Base-by-base conservation (phyloP, 92 coral and sea anemone species). In the Porites evermanni region DNA sequence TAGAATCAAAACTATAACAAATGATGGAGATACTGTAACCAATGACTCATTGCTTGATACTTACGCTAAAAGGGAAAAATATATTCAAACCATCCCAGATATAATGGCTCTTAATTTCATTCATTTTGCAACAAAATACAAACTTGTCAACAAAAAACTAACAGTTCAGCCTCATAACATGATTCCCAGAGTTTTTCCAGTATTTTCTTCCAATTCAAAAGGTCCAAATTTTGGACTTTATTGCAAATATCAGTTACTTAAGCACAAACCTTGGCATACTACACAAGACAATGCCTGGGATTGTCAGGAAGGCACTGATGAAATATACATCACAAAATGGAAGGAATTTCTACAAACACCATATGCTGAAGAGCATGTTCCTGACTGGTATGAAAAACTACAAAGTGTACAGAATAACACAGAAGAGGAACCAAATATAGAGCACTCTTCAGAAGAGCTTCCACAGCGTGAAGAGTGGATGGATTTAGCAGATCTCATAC, bases 401-500 rank as follows among this genome's bases (percentile, higher is more conserved):
- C 80, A 90, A 50, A 87, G 70, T 21, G 67, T 81, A 66, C 71
- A 90, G 70, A 86, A 73, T 70, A 44, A 64, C 84, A 26, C 67
- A 71, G 86, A 87, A 63, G 74, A 87, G 12, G 67, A 87, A 21
- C 21, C 60, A 64, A 66, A 80, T 67, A 79, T 73, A 32, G 90
- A 87, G 59, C 67, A 77, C 53, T 72, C 32, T 21, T 47, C 81
- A 87, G 86, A 87, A 66, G 75, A 87, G 26, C 75, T 87, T 53
- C 89, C 89, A 67, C 89, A 86, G 70, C 64, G 89, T 67, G 88
- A 88, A 70, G 91, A 88, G 76, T 88, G 89, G 92, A 89, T 89
- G 89, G 58, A 68, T 77, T 89, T 89, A 89, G 92, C 89, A 70
- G 84, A 89, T 89, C 89, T 89, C 18, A 64, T 77, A 69, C 79